Percentiles rank a stretch among this genome's conserved stretches.
phyloP scores from a whole-genome alignment of 2,113 vertebrate genomes.

The Nibea albiflora region DNA sequence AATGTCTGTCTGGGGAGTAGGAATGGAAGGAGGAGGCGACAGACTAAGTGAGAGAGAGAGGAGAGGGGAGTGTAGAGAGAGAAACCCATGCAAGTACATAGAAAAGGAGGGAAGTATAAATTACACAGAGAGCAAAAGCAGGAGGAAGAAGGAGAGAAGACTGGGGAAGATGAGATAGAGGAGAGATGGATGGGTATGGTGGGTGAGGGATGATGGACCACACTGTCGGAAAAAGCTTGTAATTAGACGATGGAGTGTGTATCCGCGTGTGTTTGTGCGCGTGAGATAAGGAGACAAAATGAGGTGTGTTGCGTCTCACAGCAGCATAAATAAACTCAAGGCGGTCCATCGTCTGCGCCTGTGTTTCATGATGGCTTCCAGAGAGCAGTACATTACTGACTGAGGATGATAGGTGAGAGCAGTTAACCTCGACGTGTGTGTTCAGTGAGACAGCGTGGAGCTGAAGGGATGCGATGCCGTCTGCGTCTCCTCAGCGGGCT shows the following conservation, averaged over 20 bases:
- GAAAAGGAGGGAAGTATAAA: slow-evolving; percentile 6
- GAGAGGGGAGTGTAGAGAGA: background rate
- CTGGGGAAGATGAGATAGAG: slow-evolving; percentile 22
- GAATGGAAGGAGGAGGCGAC: background rate
- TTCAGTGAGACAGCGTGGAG: slow-evolving; percentile 19
- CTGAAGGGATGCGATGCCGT: slow-evolving; percentile 21
- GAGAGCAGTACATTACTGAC: background rate
- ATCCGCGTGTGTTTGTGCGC: slow-evolving; percentile 10
- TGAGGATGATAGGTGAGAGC: slow-evolving; percentile 21
- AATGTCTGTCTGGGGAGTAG: slow-evolving; percentile 48
- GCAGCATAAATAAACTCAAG: slow-evolving; percentile 30
- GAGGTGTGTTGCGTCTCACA: slow-evolving; percentile 10
- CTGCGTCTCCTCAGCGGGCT: slow-evolving; percentile 9
- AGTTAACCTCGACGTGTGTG: slow-evolving; percentile 47
- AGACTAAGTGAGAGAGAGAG: background rate
- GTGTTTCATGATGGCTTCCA: background rate
- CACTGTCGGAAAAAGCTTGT: slow-evolving; percentile 10
- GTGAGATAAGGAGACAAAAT: slow-evolving; percentile 3
- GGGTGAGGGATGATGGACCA: slow-evolving; percentile 38
- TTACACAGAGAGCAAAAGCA: slow-evolving; percentile 17
- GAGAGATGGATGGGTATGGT: slow-evolving; percentile 33
- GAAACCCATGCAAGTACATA: slow-evolving; percentile 17
- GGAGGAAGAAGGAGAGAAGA: background rate
- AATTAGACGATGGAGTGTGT: slow-evolving; percentile 17
- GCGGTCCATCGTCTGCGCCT: background rate